These are phyloP conservation scores for Nannobrachium achirus DNA, from an alignment of 2,113 vertebrate genomes.

Conservation along the genomic window DNA sequence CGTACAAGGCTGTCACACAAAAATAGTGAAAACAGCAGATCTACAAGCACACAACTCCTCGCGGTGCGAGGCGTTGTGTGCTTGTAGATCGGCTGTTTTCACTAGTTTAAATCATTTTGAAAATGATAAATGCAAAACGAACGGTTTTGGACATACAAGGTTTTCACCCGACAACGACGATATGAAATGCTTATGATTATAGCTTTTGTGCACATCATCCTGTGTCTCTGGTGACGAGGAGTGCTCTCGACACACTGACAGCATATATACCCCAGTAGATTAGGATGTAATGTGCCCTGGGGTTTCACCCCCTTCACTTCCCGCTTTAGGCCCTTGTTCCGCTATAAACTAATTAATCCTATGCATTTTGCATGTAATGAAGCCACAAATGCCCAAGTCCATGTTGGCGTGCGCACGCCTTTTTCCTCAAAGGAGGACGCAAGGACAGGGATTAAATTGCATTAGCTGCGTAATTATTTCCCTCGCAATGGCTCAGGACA, in stretches of 20 bases:
- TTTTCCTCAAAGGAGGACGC: slow-evolving; percentile 64
- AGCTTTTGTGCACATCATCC: slow-evolving; percentile 1
- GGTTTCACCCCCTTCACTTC: slow-evolving; percentile 31
- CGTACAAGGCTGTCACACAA: no score
- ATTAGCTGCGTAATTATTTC: slow-evolving; percentile 74
- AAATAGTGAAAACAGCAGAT: no score
- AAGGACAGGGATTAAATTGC: slow-evolving; percentile 70
- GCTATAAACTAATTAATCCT: slow-evolving; percentile 64
- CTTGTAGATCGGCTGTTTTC: no score
- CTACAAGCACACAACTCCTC: no score
- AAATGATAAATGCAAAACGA: no score
- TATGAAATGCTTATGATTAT: no score
- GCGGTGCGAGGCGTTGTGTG: no score
- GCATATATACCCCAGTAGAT: slow-evolving; percentile 44
- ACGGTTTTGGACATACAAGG: no score
- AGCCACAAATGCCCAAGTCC: slow-evolving; percentile 51
- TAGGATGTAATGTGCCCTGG: slow-evolving; percentile 45
- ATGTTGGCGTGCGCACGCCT: slow-evolving; percentile 45
- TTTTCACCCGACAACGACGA: no score
- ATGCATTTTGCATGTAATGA: slow-evolving; percentile 62
- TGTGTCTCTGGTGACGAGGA: no score
- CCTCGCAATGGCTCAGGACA: slow-evolving; percentile 62
- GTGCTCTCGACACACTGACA: no score
- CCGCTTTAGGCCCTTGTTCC: slow-evolving; percentile 42
- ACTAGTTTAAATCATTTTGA: no score